Conservation (phyloP, 2,113 vertebrate genomes). For the Callionymus lyra region DNA sequence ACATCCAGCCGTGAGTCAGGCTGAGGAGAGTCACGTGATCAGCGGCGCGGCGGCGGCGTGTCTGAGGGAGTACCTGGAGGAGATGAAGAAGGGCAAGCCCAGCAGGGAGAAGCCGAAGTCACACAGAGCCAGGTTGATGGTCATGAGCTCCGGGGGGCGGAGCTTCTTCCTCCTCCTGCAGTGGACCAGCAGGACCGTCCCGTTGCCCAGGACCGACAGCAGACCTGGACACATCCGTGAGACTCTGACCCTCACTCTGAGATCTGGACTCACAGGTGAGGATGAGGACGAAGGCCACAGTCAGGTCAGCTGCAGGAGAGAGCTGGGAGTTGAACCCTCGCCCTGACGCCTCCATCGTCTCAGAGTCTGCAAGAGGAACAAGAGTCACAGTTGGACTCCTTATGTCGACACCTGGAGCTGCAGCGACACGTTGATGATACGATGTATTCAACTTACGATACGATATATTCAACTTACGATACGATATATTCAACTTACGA, state of each 20-base stretch:
- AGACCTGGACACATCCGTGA: conserved; percentile 22
- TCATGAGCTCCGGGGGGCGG: conserved; percentile 43
- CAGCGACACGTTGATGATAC: too few species aligned
- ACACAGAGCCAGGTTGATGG: conserved; percentile 48
- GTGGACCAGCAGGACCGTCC: conserved; percentile 32
- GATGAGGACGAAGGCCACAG: conserved; percentile 24
- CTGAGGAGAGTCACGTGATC: conserved; percentile 12
- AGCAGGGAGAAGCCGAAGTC: conserved; percentile 51
- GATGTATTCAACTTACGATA: too few species aligned
- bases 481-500: too few species aligned
- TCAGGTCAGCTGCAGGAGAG: conserved; percentile 27
- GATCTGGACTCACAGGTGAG: conserved; percentile 29
- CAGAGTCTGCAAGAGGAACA: too few species aligned
- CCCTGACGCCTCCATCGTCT: background rate
- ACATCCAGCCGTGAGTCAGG: conserved; percentile 46
- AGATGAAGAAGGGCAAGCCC: conserved; percentile 41
- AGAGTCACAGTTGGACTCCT: too few species aligned
- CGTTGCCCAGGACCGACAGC: conserved; percentile 41
- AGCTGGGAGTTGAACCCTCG: conserved; percentile 37
- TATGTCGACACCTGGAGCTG: too few species aligned
- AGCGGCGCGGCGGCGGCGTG: too few species aligned
- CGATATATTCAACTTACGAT: too few species aligned
- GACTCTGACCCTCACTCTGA: too few species aligned
- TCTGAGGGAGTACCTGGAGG: conserved; percentile 35
- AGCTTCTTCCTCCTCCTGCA: conserved; percentile 38